These are phyloP conservation scores for Lottia gigantea DNA, from an alignment of 2,888 invertebrate genomes.

Conservation along the genomic window DNA sequence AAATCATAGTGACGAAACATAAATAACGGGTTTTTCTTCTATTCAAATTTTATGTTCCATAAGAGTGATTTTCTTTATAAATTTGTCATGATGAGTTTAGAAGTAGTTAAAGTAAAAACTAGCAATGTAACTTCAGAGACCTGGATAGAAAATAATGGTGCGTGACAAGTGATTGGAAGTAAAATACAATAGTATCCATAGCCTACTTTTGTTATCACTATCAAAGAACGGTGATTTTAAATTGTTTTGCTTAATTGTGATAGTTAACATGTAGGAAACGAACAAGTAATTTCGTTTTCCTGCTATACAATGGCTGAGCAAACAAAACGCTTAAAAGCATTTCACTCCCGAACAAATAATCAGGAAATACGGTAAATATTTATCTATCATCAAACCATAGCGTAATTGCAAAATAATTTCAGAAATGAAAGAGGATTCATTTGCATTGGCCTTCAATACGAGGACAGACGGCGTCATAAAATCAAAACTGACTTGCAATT, in stretches of 20 bases:
- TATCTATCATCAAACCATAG: slow-evolving; percentile 24
- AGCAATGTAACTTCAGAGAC: too few species aligned
- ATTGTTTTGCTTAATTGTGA: slow-evolving; percentile 24
- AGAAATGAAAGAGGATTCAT: slow-evolving; percentile 18
- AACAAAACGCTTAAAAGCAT: slow-evolving; percentile 30
- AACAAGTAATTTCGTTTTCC: slow-evolving; percentile 32
- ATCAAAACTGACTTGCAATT: neutral
- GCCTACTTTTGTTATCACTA: neutral
- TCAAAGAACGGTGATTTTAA: slow-evolving; percentile 9
- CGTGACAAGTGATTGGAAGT: too few species aligned
- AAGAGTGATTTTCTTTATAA: too few species aligned
- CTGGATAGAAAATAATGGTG: too few species aligned
- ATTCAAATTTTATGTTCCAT: too few species aligned
- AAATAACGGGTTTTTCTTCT: too few species aligned
- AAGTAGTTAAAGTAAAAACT: too few species aligned
- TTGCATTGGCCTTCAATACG: neutral
- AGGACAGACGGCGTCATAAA: neutral
- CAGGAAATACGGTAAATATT: slow-evolving; percentile 33
- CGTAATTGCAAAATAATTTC: slow-evolving; percentile 16
- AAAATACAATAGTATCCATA: neutral
- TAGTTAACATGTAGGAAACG: slow-evolving; percentile 28
- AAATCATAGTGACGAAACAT: too few species aligned
- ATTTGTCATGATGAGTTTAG: too few species aligned
- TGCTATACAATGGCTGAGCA: slow-evolving; percentile 27
- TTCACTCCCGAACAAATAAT: slow-evolving; percentile 21